A percentile compares a stretch with the other conserved stretches of the same genome.
phyloP scores from a whole-genome alignment of 2,888 invertebrate genomes.

The Phymatocera aterrima region DNA sequence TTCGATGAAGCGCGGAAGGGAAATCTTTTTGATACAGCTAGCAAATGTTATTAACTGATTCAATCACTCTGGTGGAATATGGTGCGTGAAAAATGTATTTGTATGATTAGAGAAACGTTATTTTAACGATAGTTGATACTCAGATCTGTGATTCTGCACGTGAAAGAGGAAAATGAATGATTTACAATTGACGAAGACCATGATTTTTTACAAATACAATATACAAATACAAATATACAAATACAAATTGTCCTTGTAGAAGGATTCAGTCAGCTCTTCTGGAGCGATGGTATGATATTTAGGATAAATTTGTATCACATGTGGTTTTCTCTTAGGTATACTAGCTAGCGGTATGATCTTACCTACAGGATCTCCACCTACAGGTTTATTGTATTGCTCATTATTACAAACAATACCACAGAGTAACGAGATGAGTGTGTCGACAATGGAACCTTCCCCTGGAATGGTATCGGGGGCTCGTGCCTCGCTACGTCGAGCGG shows the following conservation, averaged over 20 bases:
- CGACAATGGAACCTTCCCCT: constrained; percentile 71
- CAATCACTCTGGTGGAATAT: background rate
- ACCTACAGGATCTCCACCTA: no score
- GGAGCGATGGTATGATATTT: background rate
- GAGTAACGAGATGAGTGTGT: constrained; percentile 72
- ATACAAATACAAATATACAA: no score
- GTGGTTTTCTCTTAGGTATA: background rate
- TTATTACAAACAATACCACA: constrained; percentile 73
- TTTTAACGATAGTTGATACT: no score
- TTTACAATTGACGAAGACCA: no score
- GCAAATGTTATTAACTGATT: background rate
- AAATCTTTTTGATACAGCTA: background rate
- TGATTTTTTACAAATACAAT: no score
- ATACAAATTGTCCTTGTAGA: background rate
- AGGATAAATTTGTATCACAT: background rate
- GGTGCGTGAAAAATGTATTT: background rate
- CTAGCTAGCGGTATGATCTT: constrained; percentile 59
- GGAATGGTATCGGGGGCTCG: constrained; percentile 64
- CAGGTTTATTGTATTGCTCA: constrained; percentile 68
- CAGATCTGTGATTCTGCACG: no score
- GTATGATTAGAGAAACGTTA: background rate
- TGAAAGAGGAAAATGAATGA: no score
- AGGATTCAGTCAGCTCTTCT: background rate
- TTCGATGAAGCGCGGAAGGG: no score
- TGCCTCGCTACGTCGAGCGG: constrained; percentile 68